Base-by-base conservation (phyloP, 2,113 vertebrate genomes). In the Ia io region DNA sequence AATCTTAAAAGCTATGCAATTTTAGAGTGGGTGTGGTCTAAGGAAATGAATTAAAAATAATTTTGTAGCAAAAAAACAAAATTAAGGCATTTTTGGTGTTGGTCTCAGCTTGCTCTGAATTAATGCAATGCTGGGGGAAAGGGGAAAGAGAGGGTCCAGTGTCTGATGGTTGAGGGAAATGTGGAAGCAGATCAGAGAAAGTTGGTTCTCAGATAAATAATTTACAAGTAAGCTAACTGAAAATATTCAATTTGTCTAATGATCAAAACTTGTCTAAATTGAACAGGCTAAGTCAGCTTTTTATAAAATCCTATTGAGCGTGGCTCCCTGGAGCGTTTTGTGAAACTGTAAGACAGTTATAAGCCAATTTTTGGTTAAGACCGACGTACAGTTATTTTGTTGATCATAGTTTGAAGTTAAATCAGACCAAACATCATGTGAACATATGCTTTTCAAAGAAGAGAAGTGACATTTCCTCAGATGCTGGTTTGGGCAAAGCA, bases 201-300 rank as follows among this genome's bases (percentile, higher is more conserved):
- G 14, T 44, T 44, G 78, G 28, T 77, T 84, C 95, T 92, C 90
- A 97, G 79, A 96, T 96, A 94, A 96, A 89, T 85, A 95, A 95
- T 95, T 56, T 85, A 94, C 93, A 90, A 80, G 23, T 78, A 51
- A 95, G 65, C 74, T 95, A 94, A 93, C 80, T 86, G 73, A 93
- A 95, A 78, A 94, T 92, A 92, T 82, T 95, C 84, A 88, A 17
- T 90, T 96, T 96, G 82, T 82, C 8, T 89, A 88, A 51, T 91
- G 88, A 96, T 96, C 93, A 96, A 96, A 97, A 91, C 67, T 91
- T 92, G 44, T 63, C 53, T 83, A 82, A 69, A 88, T 91, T 78
- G 35, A 93, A 25, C 11, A 71, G 4, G 35, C 32, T 70, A 82
- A 90, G 20, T 80, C 49, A 88, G 44, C 40, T 73, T 37, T 84